Evolutionary conservation across 2,888 invertebrate genomes (phyloP).

Genomic region (Drosophila histrio): DNA sequence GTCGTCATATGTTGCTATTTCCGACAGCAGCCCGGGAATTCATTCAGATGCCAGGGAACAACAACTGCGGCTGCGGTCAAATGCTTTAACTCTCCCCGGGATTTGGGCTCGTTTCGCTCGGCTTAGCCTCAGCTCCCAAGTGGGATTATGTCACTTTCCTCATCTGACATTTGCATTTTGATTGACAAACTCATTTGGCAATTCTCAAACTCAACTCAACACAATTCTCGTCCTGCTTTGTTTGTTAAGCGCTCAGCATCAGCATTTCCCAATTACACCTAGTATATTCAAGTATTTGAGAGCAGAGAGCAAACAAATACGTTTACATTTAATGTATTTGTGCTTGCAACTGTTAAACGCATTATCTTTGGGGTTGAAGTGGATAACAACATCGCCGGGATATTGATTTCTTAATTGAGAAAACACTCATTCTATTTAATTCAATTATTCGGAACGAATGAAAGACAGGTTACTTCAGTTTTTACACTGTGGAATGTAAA

Average conservation of each 20-base stretch:
- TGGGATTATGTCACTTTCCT: constrained; percentile 83
- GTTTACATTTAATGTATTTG: constrained; percentile 45
- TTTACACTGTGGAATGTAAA: not conserved
- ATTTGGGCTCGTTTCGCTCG: constrained; percentile 71
- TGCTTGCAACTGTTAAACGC: constrained; percentile 43
- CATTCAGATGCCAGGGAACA: constrained; percentile 57
- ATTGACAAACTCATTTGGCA: constrained; percentile 80
- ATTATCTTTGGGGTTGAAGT: constrained; percentile 1
- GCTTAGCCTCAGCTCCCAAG: constrained; percentile 79
- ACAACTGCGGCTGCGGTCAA: constrained; percentile 71
- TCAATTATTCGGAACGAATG: constrained; percentile 3
- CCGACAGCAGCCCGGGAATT: constrained; percentile 52
- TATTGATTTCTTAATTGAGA: constrained; percentile 15
- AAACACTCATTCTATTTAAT: not conserved
- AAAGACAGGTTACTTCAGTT: not conserved
- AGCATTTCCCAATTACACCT: constrained; percentile 68
- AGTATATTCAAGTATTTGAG: constrained; percentile 15
- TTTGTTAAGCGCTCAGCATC: constrained; percentile 64
- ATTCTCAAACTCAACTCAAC: not conserved
- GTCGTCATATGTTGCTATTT: constrained; percentile 71
- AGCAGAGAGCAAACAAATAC: constrained; percentile 23
- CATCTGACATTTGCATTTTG: constrained; percentile 82
- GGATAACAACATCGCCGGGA: not conserved
- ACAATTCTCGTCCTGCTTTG: constrained; percentile 28
- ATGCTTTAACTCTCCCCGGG: constrained; percentile 80